These are phyloP conservation scores for Petrocephalus sullivani DNA, from an alignment of 2,797 vertebrate genomes.

Conservation along the genomic window DNA sequence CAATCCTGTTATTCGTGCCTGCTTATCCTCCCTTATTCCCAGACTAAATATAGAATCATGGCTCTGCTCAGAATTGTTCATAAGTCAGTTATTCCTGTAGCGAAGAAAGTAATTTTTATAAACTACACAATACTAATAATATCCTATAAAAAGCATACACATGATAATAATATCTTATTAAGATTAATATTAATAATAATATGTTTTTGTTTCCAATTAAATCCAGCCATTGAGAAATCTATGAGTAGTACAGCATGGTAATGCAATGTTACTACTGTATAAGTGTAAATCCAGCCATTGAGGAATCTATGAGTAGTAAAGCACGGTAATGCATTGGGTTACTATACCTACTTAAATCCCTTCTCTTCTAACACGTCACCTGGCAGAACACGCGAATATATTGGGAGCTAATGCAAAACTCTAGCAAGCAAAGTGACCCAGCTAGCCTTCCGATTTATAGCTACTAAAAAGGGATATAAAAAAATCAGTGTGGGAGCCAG, in stretches of 20 bases:
- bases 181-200: no score
- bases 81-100: background rate
- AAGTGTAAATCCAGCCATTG: no score
- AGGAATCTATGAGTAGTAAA: no score
- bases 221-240: background rate
- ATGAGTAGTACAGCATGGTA: background rate
- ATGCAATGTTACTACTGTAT: background rate
- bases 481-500: no score
- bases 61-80: background rate
- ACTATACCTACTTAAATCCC: no score
- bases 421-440: no score
- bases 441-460: no score
- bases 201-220: background rate
- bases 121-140: background rate
- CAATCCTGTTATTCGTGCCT: conserved; percentile 13
- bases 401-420: no score
- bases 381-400: no score
- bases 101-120: background rate
- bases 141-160: background rate
- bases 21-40: conserved; percentile 7
- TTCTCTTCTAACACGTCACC: no score
- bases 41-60: conserved; percentile 16
- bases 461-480: no score
- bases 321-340: no score
- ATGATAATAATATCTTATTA: background rate